Evolutionary conservation across 2,888 invertebrate genomes (phyloP).

Genomic region (Pegoplata infirma): DNA sequence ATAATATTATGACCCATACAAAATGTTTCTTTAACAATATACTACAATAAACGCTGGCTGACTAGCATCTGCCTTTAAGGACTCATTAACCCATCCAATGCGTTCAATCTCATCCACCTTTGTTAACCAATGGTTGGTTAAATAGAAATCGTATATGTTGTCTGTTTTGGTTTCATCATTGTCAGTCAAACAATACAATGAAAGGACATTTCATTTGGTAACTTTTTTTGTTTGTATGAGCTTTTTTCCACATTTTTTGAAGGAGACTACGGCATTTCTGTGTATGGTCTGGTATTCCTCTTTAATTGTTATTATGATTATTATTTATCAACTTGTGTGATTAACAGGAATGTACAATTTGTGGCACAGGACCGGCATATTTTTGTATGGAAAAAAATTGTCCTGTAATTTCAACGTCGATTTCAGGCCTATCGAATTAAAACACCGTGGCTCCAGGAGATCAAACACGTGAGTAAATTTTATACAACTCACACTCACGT

Average conservation of each 20-base stretch:
- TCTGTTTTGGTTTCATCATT: too few relatives aligned
- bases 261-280: too few relatives aligned
- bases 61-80: conserved; percentile 42
- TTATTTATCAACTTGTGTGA: conserved; percentile 35
- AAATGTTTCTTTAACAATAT: neutral
- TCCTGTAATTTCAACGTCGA: too few relatives aligned
- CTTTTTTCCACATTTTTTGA: too few relatives aligned
- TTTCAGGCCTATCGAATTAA: too few relatives aligned
- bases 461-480: too few relatives aligned
- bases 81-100: conserved; percentile 56
- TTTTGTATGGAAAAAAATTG: too few relatives aligned
- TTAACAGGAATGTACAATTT: neutral
- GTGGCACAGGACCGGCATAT: too few relatives aligned
- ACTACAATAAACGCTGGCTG: neutral
- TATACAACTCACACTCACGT: too few relatives aligned
- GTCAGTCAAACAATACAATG: conserved; percentile 1
- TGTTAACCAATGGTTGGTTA: conserved; percentile 18
- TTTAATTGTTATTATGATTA: conserved; percentile 55
- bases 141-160: too few relatives aligned
- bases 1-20: conserved; percentile 73
- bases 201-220: conserved; percentile 38
- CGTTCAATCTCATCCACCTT: conserved; percentile 50
- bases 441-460: too few relatives aligned
- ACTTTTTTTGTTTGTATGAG: neutral
- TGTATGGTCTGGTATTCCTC: too few relatives aligned